These are phyloP conservation scores for Philotrypesis tridentata DNA, from an alignment of 1,140 invertebrate species.

Conservation along the genomic window DNA sequence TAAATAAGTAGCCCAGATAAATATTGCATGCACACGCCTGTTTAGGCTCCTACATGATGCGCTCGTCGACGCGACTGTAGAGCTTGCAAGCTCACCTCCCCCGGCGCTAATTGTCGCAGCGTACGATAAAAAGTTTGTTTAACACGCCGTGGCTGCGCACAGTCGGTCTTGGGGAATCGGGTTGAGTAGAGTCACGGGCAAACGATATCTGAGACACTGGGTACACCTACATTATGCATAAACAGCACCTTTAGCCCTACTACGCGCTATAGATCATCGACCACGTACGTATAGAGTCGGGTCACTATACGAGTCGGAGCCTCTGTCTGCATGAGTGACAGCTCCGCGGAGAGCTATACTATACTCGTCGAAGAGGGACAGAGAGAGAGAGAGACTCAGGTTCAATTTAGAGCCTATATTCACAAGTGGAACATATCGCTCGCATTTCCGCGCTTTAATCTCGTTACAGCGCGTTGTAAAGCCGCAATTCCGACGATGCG, in stretches of 20 bases:
- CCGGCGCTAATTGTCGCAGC: background rate
- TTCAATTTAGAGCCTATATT: background rate
- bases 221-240: no score
- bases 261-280: background rate
- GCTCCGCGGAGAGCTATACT: background rate
- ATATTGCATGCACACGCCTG: background rate
- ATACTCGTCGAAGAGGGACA: background rate
- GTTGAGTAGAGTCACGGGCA: no score
- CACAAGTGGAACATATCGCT: background rate
- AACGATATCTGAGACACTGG: no score
- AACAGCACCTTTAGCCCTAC: background rate
- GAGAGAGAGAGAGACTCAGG: no score
- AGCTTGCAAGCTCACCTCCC: no score
- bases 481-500: no score
- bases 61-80: no score
- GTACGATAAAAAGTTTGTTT: no score
- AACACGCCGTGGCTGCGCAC: no score
- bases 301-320: background rate
- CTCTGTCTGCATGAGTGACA: background rate
- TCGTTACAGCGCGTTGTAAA: background rate
- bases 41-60: background rate
- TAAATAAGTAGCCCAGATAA: background rate
- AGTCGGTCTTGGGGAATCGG: no score
- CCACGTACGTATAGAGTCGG: background rate
- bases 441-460: background rate